phyloP scores from a whole-genome alignment of 2,888 invertebrate genomes.

The Netelia melanura region DNA sequence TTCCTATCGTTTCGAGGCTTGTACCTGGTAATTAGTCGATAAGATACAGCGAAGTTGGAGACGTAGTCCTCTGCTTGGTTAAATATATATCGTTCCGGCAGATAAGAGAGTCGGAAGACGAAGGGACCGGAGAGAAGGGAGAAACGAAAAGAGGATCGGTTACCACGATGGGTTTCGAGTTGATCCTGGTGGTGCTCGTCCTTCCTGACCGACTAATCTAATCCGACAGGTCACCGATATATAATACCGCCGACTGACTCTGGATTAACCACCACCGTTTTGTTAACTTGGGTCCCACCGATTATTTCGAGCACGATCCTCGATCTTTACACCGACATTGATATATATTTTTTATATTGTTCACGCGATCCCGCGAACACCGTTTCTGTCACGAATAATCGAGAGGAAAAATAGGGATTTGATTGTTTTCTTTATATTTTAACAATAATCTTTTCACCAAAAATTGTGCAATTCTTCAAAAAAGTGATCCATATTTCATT shows the following conservation, averaged over 20 bases:
- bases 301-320: slow-evolving; percentile 56
- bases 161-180: slow-evolving; percentile 70
- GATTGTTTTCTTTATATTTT: no score
- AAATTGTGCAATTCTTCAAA: no score
- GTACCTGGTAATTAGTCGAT: slow-evolving; percentile 64
- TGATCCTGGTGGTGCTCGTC: slow-evolving; percentile 78
- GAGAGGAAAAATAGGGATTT: not conserved
- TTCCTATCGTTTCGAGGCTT: slow-evolving; percentile 48
- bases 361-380: not conserved
- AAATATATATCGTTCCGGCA: slow-evolving; percentile 43
- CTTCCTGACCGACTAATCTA: slow-evolving; percentile 77
- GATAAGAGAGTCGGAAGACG: slow-evolving; percentile 50
- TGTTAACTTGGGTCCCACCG: slow-evolving; percentile 79
- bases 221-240: slow-evolving; percentile 80
- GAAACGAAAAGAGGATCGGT: slow-evolving; percentile 74
- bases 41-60: slow-evolving; percentile 50
- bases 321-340: not conserved
- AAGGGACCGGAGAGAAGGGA: slow-evolving; percentile 36
- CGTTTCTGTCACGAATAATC: not conserved
- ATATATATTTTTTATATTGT: slow-evolving; percentile 2
- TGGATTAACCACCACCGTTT: slow-evolving; percentile 79
- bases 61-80: slow-evolving; percentile 20
- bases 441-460: no score
- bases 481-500: not conserved
- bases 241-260: slow-evolving; percentile 67